These are phyloP conservation scores for Platynereis dumerilii DNA, from an alignment of 2,888 invertebrate species.

Conservation along the genomic window DNA sequence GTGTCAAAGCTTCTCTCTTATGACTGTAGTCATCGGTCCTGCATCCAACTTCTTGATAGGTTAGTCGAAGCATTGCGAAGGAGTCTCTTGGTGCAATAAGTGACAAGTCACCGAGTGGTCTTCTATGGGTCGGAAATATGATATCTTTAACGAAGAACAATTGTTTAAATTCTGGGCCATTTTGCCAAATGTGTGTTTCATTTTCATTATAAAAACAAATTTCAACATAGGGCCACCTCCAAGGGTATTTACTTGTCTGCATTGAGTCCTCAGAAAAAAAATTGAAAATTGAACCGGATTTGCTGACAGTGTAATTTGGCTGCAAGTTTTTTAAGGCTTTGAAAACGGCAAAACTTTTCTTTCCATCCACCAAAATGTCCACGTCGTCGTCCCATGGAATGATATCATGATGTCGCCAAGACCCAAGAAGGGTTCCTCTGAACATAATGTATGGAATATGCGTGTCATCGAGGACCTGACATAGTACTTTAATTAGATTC, in stretches of 20 bases:
- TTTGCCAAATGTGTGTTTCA: background rate
- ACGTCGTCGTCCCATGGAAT: constrained; percentile 4
- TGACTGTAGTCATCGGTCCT: background rate
- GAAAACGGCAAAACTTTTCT: background rate
- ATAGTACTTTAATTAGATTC: no score
- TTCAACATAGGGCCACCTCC: constrained; percentile 1
- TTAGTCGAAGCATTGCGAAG: background rate
- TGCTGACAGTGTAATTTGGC: background rate
- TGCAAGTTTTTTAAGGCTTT: background rate
- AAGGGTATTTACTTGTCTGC: constrained; percentile 1
- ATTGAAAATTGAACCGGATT: background rate
- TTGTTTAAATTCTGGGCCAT: background rate
- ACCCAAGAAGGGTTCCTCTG: constrained; percentile 4
- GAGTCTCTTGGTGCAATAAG: background rate
- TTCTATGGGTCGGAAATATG: background rate
- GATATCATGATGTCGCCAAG: constrained; percentile 4
- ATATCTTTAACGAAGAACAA: background rate
- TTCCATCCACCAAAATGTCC: background rate
- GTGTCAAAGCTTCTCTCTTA: background rate
- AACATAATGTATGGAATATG: background rate
- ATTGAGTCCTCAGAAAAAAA: background rate
- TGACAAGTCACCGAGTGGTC: background rate
- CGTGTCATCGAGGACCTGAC: background rate
- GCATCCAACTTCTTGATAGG: background rate
- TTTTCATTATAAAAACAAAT: background rate